Percentiles rank a stretch among this genome's conserved stretches.
These are phyloP conservation scores for Ciconia boyciana DNA, from an alignment of 2,113 vertebrate species.

Conservation along the genomic window DNA sequence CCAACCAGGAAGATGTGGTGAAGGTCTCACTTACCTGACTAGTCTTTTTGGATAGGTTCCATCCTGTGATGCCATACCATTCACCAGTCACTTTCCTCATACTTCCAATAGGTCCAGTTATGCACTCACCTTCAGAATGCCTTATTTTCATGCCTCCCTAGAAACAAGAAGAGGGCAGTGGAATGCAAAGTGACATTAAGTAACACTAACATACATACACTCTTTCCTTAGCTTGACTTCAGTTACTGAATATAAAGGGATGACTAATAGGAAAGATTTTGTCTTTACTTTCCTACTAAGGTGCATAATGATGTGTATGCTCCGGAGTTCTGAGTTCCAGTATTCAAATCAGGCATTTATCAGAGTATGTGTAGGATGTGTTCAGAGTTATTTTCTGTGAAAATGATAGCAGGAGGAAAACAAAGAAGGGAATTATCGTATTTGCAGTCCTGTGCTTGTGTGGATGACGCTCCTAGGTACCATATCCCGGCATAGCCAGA, in stretches of 20 bases:
- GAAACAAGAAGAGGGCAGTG: not conserved
- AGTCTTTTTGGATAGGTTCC: not conserved
- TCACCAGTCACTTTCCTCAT: not conserved
- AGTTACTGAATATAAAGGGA: not conserved
- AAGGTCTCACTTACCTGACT: not conserved
- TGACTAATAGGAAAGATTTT: not conserved
- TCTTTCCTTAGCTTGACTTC: not conserved
- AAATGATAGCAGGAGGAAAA: not conserved
- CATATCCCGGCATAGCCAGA: not conserved
- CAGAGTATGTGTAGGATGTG: not conserved
- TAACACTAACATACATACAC: not conserved
- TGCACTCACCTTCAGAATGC: not conserved
- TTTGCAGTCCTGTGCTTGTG: not conserved
- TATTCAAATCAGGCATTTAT: not conserved
- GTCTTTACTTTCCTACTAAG: not conserved
- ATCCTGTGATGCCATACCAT: not conserved
- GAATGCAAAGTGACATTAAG: not conserved
- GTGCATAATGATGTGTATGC: not conserved
- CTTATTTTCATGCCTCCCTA: not conserved
- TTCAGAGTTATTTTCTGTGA: not conserved
- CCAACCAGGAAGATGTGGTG: not conserved
- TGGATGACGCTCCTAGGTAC: not conserved
- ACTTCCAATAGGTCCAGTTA: not conserved
- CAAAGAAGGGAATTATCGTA: not conserved
- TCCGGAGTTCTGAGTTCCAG: not conserved